phyloP scores from a whole-genome alignment of 2,888 invertebrate genomes.

The Diarsia rubi region DNA sequence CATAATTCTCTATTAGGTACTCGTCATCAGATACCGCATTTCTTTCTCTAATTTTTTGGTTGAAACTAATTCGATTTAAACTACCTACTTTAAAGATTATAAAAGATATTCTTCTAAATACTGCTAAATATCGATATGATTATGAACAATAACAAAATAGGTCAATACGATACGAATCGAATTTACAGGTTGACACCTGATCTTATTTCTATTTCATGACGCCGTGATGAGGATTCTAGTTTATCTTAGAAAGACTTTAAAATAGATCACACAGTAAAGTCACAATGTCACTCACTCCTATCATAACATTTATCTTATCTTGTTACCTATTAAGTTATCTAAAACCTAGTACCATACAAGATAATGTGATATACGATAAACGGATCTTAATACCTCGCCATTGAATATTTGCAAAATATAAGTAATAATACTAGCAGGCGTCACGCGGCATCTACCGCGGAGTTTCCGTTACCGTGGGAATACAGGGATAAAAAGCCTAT shows the following conservation, averaged over 20 bases:
- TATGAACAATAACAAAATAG: neutral
- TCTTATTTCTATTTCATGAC: neutral
- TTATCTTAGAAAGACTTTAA: conserved; percentile 30
- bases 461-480: too few relatives aligned
- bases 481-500: too few relatives aligned
- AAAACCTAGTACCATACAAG: neutral
- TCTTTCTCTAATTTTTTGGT: too few relatives aligned
- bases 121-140: neutral
- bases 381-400: neutral
- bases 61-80: too few relatives aligned
- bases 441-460: too few relatives aligned
- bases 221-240: conserved; percentile 16
- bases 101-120: too few relatives aligned
- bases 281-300: conserved; percentile 28
- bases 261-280: conserved; percentile 30
- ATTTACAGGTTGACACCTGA: neutral
- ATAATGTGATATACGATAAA: conserved; percentile 13
- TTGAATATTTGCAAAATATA: conserved; percentile 8
- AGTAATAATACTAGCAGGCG: too few relatives aligned
- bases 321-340: conserved; percentile 17
- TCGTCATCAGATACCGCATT: too few relatives aligned
- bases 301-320: conserved; percentile 27
- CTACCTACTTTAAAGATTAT: too few relatives aligned
- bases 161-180: neutral
- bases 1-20: too few relatives aligned